phyloP scores from a whole-genome alignment of 2,797 vertebrate species.

The Trachurus trachurus region DNA sequence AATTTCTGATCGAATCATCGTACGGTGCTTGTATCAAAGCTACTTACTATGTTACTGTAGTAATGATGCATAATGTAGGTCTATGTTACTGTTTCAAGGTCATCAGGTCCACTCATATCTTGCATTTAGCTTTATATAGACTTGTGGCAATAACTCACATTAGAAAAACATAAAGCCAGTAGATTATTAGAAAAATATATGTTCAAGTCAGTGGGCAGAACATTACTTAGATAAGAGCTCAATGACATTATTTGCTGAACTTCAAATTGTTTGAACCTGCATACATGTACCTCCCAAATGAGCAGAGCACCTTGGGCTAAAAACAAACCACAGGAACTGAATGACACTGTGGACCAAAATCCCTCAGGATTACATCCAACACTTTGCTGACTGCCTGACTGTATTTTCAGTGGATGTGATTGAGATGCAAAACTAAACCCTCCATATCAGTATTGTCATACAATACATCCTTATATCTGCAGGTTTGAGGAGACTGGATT shows the following conservation, averaged over 20 bases:
- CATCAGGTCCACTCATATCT: conserved; percentile 16
- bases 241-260: conserved; percentile 1
- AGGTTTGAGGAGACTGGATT: background rate
- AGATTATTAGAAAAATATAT: background rate
- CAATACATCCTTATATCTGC: background rate
- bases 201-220: background rate
- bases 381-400: background rate
- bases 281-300: conserved; percentile 10
- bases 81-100: background rate
- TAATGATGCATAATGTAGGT: background rate
- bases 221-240: background rate
- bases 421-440: background rate
- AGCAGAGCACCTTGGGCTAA: conserved; percentile 5
- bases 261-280: background rate
- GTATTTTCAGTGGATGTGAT: background rate
- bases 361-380: background rate
- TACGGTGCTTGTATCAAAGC: background rate
- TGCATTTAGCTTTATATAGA: background rate
- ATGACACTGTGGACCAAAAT: conserved; percentile 16
- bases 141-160: background rate
- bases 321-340: background rate
- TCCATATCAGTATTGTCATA: background rate
- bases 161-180: background rate
- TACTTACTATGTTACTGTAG: too few species aligned
- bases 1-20: background rate